Evolutionary conservation across 1,140 invertebrate species (phyloP).

Genomic region (Drosophila sechellia): DNA sequence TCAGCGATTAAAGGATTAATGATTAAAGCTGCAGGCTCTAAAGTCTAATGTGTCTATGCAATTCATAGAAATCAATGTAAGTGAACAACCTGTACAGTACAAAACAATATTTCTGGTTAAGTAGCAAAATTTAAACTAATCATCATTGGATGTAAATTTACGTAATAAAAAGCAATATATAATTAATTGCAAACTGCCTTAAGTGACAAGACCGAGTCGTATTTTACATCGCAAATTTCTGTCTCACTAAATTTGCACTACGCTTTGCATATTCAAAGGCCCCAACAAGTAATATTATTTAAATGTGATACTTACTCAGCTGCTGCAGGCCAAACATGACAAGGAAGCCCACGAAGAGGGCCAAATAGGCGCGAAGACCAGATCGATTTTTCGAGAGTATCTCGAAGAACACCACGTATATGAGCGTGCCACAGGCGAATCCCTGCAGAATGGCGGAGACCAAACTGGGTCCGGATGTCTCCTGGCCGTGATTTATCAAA

Average conservation of each 20-base stretch:
- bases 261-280: not conserved
- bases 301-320: slow-evolving; percentile 88
- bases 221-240: too few species aligned
- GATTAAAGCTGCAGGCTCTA: too few species aligned
- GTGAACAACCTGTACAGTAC: too few species aligned
- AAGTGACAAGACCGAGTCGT: too few species aligned
- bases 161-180: too few species aligned
- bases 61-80: not conserved
- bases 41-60: not conserved
- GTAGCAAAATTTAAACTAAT: too few species aligned
- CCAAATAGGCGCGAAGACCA: slow-evolving; percentile 89
- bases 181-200: too few species aligned
- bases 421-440: slow-evolving; percentile 93
- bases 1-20: not conserved
- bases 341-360: slow-evolving; percentile 90
- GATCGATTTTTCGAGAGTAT: slow-evolving; percentile 92
- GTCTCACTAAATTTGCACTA: too few species aligned
- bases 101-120: too few species aligned
- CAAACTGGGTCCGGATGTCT: slow-evolving; percentile 86
- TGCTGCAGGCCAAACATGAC: slow-evolving; percentile 92
- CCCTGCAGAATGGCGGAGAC: slow-evolving; percentile 90
- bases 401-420: slow-evolving; percentile 97
- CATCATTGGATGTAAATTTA: too few species aligned
- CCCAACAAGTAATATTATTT: too few species aligned
- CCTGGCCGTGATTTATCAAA: slow-evolving; percentile 87